Base-by-base conservation (phyloP, 1,140 invertebrate genomes). In the Spodoptera frugiperda region DNA sequence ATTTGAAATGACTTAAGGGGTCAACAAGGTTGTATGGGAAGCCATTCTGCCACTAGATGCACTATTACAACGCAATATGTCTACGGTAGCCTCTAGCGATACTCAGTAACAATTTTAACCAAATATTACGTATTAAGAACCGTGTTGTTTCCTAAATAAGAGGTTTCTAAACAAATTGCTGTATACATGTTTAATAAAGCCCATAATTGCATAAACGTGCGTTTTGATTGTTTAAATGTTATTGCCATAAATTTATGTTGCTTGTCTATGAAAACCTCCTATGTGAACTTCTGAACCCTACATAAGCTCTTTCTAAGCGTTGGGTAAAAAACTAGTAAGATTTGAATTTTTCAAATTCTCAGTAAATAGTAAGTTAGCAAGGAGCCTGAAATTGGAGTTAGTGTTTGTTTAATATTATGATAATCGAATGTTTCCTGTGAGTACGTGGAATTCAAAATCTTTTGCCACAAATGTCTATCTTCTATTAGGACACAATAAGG, bases 171-270 rank as follows among this genome's bases (percentile, higher is more conserved):
- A 49, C 48, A 53, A 68, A 68, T 68, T 53, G 48, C 48, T 11
- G n/a, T 53, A 68, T n/a, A 48, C 65, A 53, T 68, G 30, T 68
- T 68, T 68, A 51, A 48, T 53, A 15, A 51, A 8, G 14, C 10
- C 17, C 5, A 33, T 54, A 19, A 21, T 48, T 48, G 21, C 48
- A 21, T 5, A 51, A 51, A 53, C 25, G 14, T 17, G 4, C 19
- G 12, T n/a, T 9, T 21, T 53, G 48, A 68, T 67, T 30, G 49
- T 2, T 51, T 67, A 68, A 68, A 68, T 68, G 21, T 68, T 68
- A 68, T 51, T 17, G 51, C 33, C 14, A 11, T 68, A 33, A 68
- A 68, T 53, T 53, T 48, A 21, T 65, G 11, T 21, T 63, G 57
- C n/a, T 61, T 25, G 30, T 30, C 8, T 30, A 39, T 39, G 9